Evolutionary conservation across 1,140 invertebrate species (phyloP), one percentile per base, ranked within the genome.

Genomic region (Platyura marginata): DNA sequence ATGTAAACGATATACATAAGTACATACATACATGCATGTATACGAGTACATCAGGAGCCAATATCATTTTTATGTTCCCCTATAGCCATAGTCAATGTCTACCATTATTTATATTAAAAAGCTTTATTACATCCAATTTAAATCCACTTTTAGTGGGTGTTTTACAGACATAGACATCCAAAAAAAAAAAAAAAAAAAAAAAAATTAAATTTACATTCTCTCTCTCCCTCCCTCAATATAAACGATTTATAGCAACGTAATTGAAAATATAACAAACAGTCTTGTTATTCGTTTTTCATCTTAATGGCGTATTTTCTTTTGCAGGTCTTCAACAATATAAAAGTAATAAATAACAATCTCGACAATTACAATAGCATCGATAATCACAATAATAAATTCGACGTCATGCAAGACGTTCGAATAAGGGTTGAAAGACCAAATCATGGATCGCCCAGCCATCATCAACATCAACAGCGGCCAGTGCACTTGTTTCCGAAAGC

Each of bases 321-420:
- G 3, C n/a, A 38, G 18, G 19, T 18, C 19, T 11, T 21, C 16
- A 13, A 18, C 18, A 38, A 38, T 18, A 38, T 18, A 3, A 4
- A 20, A 38, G 36, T 38, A 18, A 38, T 18, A 18, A 5, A n/a
- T 18, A 38, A 18, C n/a, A 20, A 38, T n/a, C 4, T n/a, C 36
- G 19, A 18, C 18, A 38, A 38, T 3, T 10, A 21, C 5, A 20
- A 20, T 18, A n/a, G 11, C n/a, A 9, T 11, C n/a, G 18, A 38
- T 38, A 38, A 38, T n/a, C n/a, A 20, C 36, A 18, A 20, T 38
- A 38, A 38, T 38, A 38, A 38, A 38, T 38, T 38, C 36, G 11
- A 38, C 36, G 36, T n/a, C 36, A 38, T 38, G 36, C 36, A 38
- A 18, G 18, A 38, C 18, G 18, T 38, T 38, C n/a, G 36, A 9